These are phyloP conservation scores for Fregata magnificens DNA, from an alignment of 2,113 vertebrate genomes.

Conservation along the genomic window DNA sequence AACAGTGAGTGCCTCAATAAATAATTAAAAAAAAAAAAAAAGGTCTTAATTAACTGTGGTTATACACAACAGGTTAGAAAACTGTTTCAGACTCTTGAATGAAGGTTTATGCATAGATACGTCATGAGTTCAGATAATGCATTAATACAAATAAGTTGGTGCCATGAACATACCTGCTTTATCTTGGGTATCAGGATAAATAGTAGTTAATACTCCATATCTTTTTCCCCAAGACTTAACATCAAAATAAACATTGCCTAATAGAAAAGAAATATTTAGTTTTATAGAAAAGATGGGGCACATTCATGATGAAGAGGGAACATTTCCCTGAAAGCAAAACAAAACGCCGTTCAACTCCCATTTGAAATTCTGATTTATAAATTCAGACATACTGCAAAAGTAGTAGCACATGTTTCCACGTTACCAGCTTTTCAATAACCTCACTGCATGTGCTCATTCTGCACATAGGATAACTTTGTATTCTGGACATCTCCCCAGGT, in stretches of 20 bases:
- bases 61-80: neutral
- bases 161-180: slow-evolving; percentile 76
- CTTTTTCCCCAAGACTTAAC: slow-evolving; percentile 81
- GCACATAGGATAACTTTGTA: neutral
- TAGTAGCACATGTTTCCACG: neutral
- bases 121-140: neutral
- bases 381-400: neutral
- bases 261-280: slow-evolving; percentile 1
- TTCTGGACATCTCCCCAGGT: neutral
- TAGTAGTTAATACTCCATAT: slow-evolving; percentile 81
- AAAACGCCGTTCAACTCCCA: neutral
- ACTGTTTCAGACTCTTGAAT: neutral
- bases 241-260: slow-evolving; percentile 96
- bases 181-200: slow-evolving; percentile 21
- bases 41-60: neutral
- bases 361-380: neutral
- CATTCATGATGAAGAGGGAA: neutral
- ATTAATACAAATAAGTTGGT: neutral
- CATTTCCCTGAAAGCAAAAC: neutral
- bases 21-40: neutral
- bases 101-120: neutral
- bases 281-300: neutral
- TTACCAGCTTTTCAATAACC: neutral
- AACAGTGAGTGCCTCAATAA: neutral
- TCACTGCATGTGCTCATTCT: neutral